Evolutionary conservation across 2,888 invertebrate genomes (phyloP).

Genomic region (Archips xylosteana): DNA sequence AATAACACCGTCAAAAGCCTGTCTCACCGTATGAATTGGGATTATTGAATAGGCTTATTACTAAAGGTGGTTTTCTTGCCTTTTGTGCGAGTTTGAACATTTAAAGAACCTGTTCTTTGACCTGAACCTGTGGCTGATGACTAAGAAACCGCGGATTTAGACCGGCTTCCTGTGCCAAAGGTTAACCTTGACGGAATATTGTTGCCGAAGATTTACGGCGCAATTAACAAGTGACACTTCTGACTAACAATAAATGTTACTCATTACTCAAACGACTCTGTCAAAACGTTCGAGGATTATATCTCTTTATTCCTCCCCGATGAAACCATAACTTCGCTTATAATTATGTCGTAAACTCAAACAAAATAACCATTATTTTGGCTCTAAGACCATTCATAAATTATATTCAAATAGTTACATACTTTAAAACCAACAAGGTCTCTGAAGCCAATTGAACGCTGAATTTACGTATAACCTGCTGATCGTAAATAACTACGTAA

Average conservation of each 20-base stretch:
- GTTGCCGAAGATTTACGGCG: constrained; percentile 13
- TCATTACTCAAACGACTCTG: constrained; percentile 5
- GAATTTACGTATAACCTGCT: constrained; percentile 63
- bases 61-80: constrained; percentile 49
- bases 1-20: constrained; percentile 20
- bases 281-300: not conserved
- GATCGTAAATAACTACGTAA: constrained; percentile 69
- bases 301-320: constrained; percentile 13
- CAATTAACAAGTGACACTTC: constrained; percentile 28
- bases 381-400: constrained; percentile 35
- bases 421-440: constrained; percentile 41
- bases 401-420: constrained; percentile 39
- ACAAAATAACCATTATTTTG: constrained; percentile 33
- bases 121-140: constrained; percentile 24
- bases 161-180: constrained; percentile 17
- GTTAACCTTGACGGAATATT: constrained; percentile 26
- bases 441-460: constrained; percentile 55
- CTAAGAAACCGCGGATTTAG: constrained; percentile 14
- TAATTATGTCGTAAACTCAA: constrained; percentile 29
- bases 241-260: constrained; percentile 2
- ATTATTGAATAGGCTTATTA: constrained; percentile 70
- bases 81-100: constrained; percentile 48
- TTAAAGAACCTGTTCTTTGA: constrained; percentile 35
- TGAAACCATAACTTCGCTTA: constrained; percentile 25
- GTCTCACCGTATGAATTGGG: constrained; percentile 50